Conservation (phyloP, 2,113 vertebrate species). For the Hemiscyllium ocellatum region DNA sequence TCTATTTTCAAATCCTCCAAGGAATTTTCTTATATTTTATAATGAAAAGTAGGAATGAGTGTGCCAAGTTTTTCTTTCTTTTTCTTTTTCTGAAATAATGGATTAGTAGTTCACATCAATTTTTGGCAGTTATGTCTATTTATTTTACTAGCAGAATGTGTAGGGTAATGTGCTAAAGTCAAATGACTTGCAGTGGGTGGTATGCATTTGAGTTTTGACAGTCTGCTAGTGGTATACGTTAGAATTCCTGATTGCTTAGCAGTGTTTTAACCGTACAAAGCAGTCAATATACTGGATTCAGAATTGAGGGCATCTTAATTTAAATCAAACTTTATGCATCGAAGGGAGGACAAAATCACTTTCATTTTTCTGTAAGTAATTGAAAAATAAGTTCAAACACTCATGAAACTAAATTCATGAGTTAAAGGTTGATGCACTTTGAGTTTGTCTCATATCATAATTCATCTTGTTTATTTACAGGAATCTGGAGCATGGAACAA, state of each 20-base stretch:
- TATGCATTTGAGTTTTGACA: not conserved
- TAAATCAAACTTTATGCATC: not conserved
- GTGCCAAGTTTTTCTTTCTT: not conserved
- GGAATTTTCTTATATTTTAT: not conserved
- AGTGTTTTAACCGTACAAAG: not conserved
- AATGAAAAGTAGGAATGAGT: not conserved
- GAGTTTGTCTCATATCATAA: too few relatives aligned
- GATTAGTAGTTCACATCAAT: not conserved
- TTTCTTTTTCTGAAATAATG: not conserved
- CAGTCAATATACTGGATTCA: not conserved
- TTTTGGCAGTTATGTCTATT: not conserved
- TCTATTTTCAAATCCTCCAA: not conserved
- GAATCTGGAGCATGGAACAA: not conserved
- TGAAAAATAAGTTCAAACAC: not conserved
- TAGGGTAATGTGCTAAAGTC: not conserved
- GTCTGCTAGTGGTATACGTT: not conserved
- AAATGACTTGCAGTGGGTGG: not conserved
- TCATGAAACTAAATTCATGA: not conserved
- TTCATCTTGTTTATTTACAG: not conserved
- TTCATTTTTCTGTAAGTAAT: not conserved
- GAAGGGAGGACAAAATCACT: not conserved
- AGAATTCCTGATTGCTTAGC: not conserved
- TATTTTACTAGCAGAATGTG: not conserved
- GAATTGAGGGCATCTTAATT: not conserved
- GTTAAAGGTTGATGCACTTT: not conserved